Percentiles rank a stretch among this genome's conserved stretches.
These are phyloP conservation scores for Scaptodrosophila latifasciaeformis DNA, from an alignment of 2,888 invertebrate genomes.

Conservation along the genomic window DNA sequence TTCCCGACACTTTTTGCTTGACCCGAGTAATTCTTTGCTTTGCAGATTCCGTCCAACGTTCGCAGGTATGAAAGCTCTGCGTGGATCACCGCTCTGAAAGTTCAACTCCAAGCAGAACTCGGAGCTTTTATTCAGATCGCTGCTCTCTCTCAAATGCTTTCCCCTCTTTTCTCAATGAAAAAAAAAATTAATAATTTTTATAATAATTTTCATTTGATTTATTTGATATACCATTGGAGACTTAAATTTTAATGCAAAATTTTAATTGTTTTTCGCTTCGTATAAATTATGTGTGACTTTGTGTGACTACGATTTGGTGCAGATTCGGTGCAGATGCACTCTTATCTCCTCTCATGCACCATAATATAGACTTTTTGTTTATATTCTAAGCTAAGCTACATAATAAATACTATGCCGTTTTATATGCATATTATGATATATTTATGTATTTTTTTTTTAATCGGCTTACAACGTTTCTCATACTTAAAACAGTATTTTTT, in stretches of 20 bases:
- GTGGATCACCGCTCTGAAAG: too few relatives aligned
- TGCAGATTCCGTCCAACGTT: too few relatives aligned
- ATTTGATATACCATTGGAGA: constrained; percentile 55
- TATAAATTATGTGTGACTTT: constrained; percentile 41
- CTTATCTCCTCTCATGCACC: too few relatives aligned
- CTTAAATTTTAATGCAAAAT: constrained; percentile 42
- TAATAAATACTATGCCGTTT: constrained; percentile 40
- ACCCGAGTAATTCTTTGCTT: too few relatives aligned
- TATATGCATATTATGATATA: constrained; percentile 17
- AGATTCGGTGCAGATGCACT: constrained; percentile 16
- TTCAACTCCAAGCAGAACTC: too few relatives aligned
- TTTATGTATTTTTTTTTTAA: constrained; percentile 19
- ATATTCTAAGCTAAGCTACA: constrained; percentile 57
- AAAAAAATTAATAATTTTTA: not conserved
- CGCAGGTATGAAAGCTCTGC: too few relatives aligned
- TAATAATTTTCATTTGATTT: constrained; percentile 39
- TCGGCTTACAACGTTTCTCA: constrained; percentile 32
- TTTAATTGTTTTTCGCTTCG: constrained; percentile 39
- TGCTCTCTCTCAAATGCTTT: too few relatives aligned
- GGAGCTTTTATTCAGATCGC: too few relatives aligned
- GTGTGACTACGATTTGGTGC: not conserved
- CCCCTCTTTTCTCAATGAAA: too few relatives aligned
- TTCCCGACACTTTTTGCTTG: too few relatives aligned
- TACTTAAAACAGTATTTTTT: constrained; percentile 60
- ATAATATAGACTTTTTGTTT: too few relatives aligned